Base-by-base conservation (phyloP, 2,113 vertebrate genomes). In the Rhinoptilus africanus region DNA sequence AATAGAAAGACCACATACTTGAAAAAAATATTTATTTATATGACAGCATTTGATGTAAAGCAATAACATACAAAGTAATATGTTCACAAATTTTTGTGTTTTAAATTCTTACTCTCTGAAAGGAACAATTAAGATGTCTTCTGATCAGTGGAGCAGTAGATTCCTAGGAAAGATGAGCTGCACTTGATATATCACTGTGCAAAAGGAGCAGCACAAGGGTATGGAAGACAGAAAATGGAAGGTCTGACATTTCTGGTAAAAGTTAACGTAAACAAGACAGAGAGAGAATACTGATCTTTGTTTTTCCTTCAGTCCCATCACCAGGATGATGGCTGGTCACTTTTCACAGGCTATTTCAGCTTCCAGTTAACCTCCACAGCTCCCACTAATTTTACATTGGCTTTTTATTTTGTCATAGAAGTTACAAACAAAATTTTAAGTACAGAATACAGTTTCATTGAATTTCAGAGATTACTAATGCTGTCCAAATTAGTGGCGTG, bases 21-120 rank as follows among this genome's bases (percentile, higher is more conserved):
- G 21, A 39, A 71, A 87, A 51, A 72, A 51, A 3, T 21, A 51
- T 93, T 96, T 96, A 92, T 96, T 96, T 71, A 78, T 75, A 92
- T 66, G 82, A 56, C 27, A 89, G 18, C 37, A 79, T 59, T 34
- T 68, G 19, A 45, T 43, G 57, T 56, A 73, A 69, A 93, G 75
- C 79, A 93, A 45, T 12, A 82, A 53, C 2, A 6, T 57, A 94
- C 35, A 75, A 75, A 54, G 47, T 28, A 75, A 6, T 71, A 85
- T 10, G 7, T 50, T 82, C 14, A 85, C 24, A 85, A 12, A 27
- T 34, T 30, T 41, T 45, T 73, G 37, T 63, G 8, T 2, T 82
- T 92, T 64, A 54, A 95, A 74, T 79, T 80, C 14, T 64, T 64
- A 22, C 6, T 60, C 28, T 76, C 37, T 51, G 30, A 92, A 90